phyloP scores from a whole-genome alignment of 2,888 invertebrate genomes.

The Sinotaia quadrata region DNA sequence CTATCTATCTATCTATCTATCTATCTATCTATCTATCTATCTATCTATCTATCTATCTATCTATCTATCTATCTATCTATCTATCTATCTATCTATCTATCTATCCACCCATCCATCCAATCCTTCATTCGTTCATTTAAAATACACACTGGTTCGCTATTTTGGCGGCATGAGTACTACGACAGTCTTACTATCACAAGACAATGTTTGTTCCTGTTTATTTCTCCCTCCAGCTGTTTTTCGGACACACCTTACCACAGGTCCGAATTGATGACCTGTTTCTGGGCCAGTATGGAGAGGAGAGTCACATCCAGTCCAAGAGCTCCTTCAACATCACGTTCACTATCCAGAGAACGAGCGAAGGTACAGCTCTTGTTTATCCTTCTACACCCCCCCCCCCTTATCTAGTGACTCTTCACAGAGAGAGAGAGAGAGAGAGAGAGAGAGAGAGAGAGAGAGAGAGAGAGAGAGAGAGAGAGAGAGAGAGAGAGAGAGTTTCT shows the following conservation, averaged over 20 bases:
- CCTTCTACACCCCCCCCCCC: background rate
- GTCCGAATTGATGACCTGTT: slow-evolving; percentile 46
- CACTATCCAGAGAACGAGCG: slow-evolving; percentile 18
- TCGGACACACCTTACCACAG: slow-evolving; percentile 52
- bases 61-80: too few relatives aligned
- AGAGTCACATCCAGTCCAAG: slow-evolving; percentile 36
- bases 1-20: too few relatives aligned
- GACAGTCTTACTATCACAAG: too few relatives aligned
- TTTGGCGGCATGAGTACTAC: too few relatives aligned
- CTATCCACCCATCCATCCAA: too few relatives aligned
- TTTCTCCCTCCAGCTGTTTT: slow-evolving; percentile 54
- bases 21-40: too few relatives aligned
- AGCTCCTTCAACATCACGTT: slow-evolving; percentile 38
- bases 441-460: background rate
- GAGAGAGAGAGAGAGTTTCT: background rate
- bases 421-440: background rate
- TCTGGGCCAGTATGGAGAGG: slow-evolving; percentile 35
- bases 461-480: background rate
- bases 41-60: too few relatives aligned
- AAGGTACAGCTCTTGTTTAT: slow-evolving; percentile 15
- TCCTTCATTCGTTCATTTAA: too few relatives aligned
- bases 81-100: too few relatives aligned
- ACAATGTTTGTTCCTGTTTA: background rate
- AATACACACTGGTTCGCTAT: too few relatives aligned
- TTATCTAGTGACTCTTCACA: background rate